Evolutionary conservation across 2,113 vertebrate genomes (phyloP).

Genomic region (Conger conger): DNA sequence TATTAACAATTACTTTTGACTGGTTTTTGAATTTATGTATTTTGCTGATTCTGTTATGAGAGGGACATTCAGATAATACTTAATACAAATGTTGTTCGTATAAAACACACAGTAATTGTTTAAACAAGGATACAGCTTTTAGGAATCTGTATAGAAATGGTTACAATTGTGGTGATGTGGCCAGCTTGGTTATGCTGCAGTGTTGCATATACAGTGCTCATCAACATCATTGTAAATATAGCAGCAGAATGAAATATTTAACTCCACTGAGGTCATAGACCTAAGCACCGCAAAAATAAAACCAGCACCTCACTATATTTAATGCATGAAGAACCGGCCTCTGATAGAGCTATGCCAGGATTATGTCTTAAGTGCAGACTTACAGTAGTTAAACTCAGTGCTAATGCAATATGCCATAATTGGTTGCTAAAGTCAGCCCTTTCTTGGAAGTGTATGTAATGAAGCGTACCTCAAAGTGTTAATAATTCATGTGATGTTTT

Average conservation of each 20-base stretch:
- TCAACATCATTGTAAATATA: neutral
- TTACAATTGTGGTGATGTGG: neutral
- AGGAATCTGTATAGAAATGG: neutral
- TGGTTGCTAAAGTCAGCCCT: constrained; percentile 1
- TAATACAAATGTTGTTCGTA: neutral
- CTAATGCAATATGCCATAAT: neutral
- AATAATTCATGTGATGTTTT: constrained; percentile 25
- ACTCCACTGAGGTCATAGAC: constrained; percentile 12
- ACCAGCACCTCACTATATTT: neutral
- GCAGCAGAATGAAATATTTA: constrained; percentile 21
- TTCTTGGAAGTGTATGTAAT: neutral
- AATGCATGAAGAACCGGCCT: neutral
- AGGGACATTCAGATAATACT: neutral
- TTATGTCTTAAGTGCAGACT: neutral
- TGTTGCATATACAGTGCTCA: neutral
- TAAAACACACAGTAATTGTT: neutral
- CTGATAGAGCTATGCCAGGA: neutral
- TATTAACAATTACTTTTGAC: too few species aligned
- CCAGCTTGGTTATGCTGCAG: neutral
- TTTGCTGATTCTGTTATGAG: too few species aligned
- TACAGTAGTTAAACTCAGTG: constrained; percentile 3
- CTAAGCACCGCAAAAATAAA: constrained; percentile 10
- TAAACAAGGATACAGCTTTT: neutral
- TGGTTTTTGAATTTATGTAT: too few species aligned
- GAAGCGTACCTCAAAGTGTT: constrained; percentile 4